These are phyloP conservation scores for Cuculus canorus DNA, from an alignment of 2,797 vertebrate genomes.

Conservation along the genomic window DNA sequence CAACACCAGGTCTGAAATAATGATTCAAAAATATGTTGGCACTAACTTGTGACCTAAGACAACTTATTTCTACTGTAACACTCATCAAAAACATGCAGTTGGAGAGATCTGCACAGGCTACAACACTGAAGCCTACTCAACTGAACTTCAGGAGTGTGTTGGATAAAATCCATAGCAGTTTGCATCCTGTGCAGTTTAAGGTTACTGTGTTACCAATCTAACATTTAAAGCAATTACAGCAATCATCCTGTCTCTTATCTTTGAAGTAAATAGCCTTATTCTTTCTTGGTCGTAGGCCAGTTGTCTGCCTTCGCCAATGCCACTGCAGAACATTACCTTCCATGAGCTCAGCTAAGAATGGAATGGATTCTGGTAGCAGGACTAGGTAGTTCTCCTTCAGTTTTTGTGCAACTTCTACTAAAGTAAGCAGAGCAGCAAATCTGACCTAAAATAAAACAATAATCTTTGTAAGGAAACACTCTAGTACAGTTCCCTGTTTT, in stretches of 20 bases:
- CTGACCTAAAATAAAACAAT: slow-evolving; percentile 82
- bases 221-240: neutral
- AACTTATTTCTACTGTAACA: neutral
- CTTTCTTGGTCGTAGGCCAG: neutral
- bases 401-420: slow-evolving; percentile 87
- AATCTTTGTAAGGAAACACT: neutral
- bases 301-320: neutral
- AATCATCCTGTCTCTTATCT: neutral
- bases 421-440: slow-evolving; percentile 87
- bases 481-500: neutral
- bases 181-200: neutral
- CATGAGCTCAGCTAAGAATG: slow-evolving; percentile 97
- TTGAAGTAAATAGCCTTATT: neutral
- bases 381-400: slow-evolving; percentile 93
- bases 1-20: neutral
- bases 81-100: neutral
- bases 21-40: neutral
- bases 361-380: slow-evolving; percentile 93
- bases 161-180: neutral
- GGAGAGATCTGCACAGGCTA: neutral
- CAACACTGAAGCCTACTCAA: rapidly evolving
- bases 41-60: neutral
- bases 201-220: neutral
- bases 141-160: neutral
- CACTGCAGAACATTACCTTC: slow-evolving; percentile 84